Percentiles rank a stretch among this genome's conserved stretches.
Evolutionary conservation across 2,888 invertebrate genomes (phyloP).

Genomic region (Adelphocoris suturalis): DNA sequence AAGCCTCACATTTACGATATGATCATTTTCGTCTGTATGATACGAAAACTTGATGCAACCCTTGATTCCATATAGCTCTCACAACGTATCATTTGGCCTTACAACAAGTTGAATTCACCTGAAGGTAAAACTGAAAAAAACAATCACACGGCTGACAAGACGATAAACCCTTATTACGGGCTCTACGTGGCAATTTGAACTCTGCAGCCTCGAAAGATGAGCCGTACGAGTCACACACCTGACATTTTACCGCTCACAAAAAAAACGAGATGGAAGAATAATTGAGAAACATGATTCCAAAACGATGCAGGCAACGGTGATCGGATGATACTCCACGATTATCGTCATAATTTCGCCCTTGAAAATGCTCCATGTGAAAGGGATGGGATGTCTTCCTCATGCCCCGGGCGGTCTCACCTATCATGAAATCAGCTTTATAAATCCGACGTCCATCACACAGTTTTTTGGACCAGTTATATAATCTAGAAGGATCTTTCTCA

Average conservation of each 20-base stretch:
- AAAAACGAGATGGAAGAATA: neutral
- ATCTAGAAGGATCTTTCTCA: neutral
- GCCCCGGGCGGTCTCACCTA: conserved; percentile 34
- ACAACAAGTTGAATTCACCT: too few species aligned
- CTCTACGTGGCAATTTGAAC: too few species aligned
- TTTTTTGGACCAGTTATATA: neutral
- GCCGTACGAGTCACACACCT: neutral
- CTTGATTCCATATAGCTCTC: too few species aligned
- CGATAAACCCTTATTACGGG: too few species aligned
- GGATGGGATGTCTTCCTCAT: conserved; percentile 24
- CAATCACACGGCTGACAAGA: too few species aligned
- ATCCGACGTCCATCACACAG: conserved; percentile 1
- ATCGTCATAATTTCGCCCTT: conserved; percentile 10
- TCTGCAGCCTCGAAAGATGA: too few species aligned
- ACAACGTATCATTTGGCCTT: too few species aligned
- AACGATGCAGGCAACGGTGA: neutral
- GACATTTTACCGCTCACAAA: neutral
- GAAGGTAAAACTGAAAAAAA: too few species aligned
- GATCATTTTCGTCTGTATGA: too few species aligned
- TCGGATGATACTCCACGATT: neutral
- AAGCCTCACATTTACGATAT: too few species aligned
- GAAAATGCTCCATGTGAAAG: conserved; percentile 31
- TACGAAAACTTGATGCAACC: too few species aligned
- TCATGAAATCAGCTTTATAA: conserved; percentile 4
- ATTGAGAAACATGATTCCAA: neutral